Percentiles rank a stretch among this genome's conserved stretches.
Evolutionary conservation across 1,140 invertebrate genomes (phyloP).

Genomic region (Drosophila orena): DNA sequence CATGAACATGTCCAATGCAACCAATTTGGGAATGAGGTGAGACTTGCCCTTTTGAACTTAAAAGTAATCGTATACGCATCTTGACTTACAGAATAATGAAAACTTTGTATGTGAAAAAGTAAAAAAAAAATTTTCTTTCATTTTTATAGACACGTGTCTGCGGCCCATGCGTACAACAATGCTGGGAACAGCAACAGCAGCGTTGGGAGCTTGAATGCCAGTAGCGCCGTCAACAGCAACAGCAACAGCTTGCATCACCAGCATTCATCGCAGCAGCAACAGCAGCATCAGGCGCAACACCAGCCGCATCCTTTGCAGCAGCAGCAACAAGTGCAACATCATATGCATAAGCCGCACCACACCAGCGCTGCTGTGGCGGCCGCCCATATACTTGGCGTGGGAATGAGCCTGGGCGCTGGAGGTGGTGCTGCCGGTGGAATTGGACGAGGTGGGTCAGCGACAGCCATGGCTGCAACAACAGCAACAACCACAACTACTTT

Average conservation of each 20-base stretch:
- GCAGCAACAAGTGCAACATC: slow-evolving; percentile 36
- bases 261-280: slow-evolving; percentile 24
- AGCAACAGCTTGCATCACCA: slow-evolving; percentile 57
- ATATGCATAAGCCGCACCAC: slow-evolving; percentile 56
- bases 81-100: neutral
- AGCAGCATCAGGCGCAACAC: slow-evolving; percentile 10
- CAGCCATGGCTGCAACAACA: slow-evolving; percentile 47
- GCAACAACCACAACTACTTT: slow-evolving; percentile 61
- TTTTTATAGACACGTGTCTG: slow-evolving; percentile 43
- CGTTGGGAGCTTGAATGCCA: slow-evolving; percentile 30
- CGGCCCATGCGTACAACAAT: slow-evolving; percentile 58
- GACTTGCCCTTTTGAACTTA: neutral
- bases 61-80: neutral
- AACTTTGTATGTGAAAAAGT: too few species aligned
- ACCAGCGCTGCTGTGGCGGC: slow-evolving; percentile 63
- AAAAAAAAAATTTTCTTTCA: neutral
- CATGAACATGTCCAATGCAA: slow-evolving; percentile 43
- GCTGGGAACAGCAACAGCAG: slow-evolving; percentile 32
- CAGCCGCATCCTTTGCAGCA: slow-evolving; percentile 8
- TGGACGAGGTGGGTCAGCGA: slow-evolving; percentile 82
- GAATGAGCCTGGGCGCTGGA: slow-evolving; percentile 46
- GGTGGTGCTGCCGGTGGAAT: slow-evolving; percentile 39
- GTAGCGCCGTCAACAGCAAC: slow-evolving; percentile 23
- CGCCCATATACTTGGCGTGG: slow-evolving; percentile 54
- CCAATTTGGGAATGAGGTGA: slow-evolving; percentile 57